Percentiles rank a stretch among this genome's conserved stretches.
These are phyloP conservation scores for Austrolebias charrua DNA, from an alignment of 2,797 vertebrate genomes.

Conservation along the genomic window DNA sequence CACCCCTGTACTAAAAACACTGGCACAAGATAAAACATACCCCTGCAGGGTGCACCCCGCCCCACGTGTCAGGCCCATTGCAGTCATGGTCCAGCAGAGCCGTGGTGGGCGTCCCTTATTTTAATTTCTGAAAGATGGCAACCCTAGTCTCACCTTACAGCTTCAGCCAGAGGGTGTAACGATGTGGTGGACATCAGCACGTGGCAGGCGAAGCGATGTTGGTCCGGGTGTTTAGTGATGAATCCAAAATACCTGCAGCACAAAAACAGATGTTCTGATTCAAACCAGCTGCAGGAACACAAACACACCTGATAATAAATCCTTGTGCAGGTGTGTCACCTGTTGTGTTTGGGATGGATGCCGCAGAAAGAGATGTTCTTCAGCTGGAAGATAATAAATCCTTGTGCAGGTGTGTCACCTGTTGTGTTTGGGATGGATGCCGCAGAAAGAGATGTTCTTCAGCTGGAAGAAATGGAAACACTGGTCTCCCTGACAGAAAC, in stretches of 20 bases:
- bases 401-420: conserved; percentile 75
- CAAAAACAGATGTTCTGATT: conserved; percentile 2
- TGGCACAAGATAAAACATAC: too few species aligned
- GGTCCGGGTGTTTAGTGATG: conserved; percentile 97
- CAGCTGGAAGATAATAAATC: conserved; percentile 97
- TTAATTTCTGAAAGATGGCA: too few species aligned
- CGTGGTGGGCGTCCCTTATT: too few species aligned
- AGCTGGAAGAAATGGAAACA: conserved; percentile 97
- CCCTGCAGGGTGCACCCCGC: too few species aligned
- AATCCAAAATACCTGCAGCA: conserved; percentile 93
- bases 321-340: conserved; percentile 69
- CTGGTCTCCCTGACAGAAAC: conserved; percentile 82
- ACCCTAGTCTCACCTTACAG: conserved; percentile 82
- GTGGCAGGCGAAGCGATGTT: conserved; percentile 96
- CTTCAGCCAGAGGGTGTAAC: conserved; percentile 88
- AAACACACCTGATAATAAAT: too few species aligned
- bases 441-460: conserved; percentile 98
- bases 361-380: conserved; percentile 98
- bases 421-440: conserved; percentile 94
- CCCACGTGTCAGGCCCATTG: too few species aligned
- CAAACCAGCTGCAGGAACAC: neutral
- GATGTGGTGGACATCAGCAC: conserved; percentile 94
- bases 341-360: conserved; percentile 94
- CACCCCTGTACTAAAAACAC: too few species aligned
- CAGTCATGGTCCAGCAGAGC: too few species aligned